Evolutionary conservation across 2,888 invertebrate species (phyloP), one percentile per base, ranked within the genome.

Genomic region (Mimumesa dahlbomi): DNA sequence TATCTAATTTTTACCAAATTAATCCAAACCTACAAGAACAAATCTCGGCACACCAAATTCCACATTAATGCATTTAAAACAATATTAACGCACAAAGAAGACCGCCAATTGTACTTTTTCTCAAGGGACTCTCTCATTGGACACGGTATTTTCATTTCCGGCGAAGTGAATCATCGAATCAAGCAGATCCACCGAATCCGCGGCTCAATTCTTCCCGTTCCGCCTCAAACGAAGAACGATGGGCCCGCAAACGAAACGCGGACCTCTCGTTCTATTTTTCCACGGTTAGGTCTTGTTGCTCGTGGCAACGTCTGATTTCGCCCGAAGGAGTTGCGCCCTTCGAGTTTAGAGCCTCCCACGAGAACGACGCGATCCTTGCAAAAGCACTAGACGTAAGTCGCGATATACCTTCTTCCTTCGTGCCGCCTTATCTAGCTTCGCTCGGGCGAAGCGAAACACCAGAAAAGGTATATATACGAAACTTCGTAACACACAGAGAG

Each of bases 371-470:
- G 43, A 58, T 53, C 40, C 29, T 54, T 25, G 54, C 40, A 31
- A 67, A 73, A 70, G 64, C 64, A 67, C 64, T 49, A 54, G 57
- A 56, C 52, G 40, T 68, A 63, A 56, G 61, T 57, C 56, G 22
- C 29, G 36, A n/a, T 53, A 58, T 34, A 68, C 38, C 48, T 45
- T 45, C 40, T 46, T 40, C 29, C 40, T 14, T 13, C 34, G 45
- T 16, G 48, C 50, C 54, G 62, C 52, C 67, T 79, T 77, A 80
- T 75, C 75, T 69, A 62, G 52, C 57, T 67, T 68, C 61, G 66
- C 49, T 64, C 50, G 59, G 68, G 65, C 59, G 65, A 71, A 73
- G 73, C 67, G 72, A 77, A 77, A 79, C 67, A 77, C 63, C 34
- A 50, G 52, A 36, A 43, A 42, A 21, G 49, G 25, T 29, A 48